phyloP scores from a whole-genome alignment of 2,113 vertebrate genomes.

The Talpa occidentalis region DNA sequence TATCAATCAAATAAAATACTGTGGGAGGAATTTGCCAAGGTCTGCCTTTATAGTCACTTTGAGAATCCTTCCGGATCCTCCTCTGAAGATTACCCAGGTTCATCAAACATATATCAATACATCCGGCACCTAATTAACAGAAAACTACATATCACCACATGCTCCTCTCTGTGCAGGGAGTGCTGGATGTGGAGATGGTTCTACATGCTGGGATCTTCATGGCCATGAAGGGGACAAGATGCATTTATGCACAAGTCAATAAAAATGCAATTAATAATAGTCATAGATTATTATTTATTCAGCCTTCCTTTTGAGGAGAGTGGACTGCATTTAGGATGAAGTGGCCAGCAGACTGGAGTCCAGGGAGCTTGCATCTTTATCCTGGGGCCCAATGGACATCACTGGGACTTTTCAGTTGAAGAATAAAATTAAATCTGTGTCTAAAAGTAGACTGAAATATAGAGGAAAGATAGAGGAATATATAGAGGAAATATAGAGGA shows the following conservation, averaged over 20 bases:
- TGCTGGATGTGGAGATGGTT: rapidly evolving
- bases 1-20: background rate
- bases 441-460: background rate
- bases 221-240: background rate
- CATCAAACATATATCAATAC: background rate
- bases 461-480: background rate
- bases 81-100: background rate
- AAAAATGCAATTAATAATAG: background rate
- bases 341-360: background rate
- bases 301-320: background rate
- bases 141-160: background rate
- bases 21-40: background rate
- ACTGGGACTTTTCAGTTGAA: background rate
- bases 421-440: background rate
- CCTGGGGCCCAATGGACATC: background rate
- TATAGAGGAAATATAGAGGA: background rate
- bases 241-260: background rate
- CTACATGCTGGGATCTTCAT: background rate
- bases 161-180: background rate
- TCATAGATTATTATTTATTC: background rate
- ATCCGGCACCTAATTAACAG: background rate
- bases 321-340: background rate
- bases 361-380: background rate
- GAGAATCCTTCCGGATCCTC: background rate
- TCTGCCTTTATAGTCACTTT: background rate